Evolutionary conservation across 2,888 invertebrate genomes (phyloP).

Genomic region (Itoplectis maculator): DNA sequence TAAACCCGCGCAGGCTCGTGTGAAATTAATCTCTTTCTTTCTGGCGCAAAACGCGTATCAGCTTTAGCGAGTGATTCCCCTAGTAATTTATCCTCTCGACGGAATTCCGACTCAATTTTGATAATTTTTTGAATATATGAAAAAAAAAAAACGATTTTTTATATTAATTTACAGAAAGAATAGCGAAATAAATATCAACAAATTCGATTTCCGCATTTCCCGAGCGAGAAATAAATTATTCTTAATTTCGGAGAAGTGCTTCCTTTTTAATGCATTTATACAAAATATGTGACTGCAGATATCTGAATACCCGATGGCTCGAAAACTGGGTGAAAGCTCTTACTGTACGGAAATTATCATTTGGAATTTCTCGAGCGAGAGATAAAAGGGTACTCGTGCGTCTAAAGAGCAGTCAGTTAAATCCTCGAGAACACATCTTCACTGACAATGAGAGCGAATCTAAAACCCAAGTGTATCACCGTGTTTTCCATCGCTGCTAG

Average conservation of each 20-base stretch:
- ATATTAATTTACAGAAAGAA: too few species aligned
- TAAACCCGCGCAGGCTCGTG: not conserved
- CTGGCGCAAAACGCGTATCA: not conserved
- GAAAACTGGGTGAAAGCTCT: too few species aligned
- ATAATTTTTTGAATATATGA: too few species aligned
- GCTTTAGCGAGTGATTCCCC: not conserved
- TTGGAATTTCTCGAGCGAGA: not conserved
- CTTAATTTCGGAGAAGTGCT: too few species aligned
- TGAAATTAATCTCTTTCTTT: not conserved
- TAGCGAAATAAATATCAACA: too few species aligned
- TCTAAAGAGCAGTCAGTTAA: not conserved
- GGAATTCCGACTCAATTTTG: too few species aligned
- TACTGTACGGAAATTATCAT: not conserved
- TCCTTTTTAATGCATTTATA: too few species aligned
- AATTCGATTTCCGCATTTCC: too few species aligned
- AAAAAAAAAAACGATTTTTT: too few species aligned
- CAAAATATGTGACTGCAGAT: too few species aligned
- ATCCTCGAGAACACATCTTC: not conserved
- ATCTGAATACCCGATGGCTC: too few species aligned
- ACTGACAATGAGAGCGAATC: not conserved
- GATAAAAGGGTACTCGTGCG: not conserved
- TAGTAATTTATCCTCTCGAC: not conserved
- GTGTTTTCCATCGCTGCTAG: not conserved
- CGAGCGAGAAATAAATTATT: too few species aligned
- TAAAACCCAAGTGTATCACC: not conserved